Percentiles rank a stretch among this genome's conserved stretches.
phyloP scores from a whole-genome alignment of 2,113 vertebrate species.

The Cercocebus atys region DNA sequence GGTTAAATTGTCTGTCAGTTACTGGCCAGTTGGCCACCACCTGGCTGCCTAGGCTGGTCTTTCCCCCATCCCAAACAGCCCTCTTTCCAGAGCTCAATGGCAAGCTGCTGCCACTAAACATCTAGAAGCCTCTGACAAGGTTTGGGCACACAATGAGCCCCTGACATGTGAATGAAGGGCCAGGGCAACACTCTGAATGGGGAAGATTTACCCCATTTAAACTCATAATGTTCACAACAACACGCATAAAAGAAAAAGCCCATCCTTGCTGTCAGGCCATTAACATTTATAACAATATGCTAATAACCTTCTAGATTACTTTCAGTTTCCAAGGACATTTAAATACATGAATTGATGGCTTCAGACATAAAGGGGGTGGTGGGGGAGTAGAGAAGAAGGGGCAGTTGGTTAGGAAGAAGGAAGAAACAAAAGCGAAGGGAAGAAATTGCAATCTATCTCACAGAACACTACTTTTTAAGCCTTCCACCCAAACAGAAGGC shows the following conservation, averaged over 20 bases:
- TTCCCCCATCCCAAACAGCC: slow-evolving; percentile 29
- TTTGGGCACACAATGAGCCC: slow-evolving; percentile 52
- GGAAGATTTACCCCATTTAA: slow-evolving; percentile 67
- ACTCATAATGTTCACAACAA: slow-evolving; percentile 60
- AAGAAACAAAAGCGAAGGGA: slow-evolving; percentile 24
- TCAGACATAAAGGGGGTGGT: not conserved
- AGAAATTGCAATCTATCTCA: slow-evolving; percentile 11
- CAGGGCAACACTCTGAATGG: slow-evolving; percentile 21
- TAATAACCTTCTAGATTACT: slow-evolving; percentile 75
- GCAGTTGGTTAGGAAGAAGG: slow-evolving; percentile 13
- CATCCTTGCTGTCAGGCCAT: slow-evolving; percentile 65
- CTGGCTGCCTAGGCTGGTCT: slow-evolving; percentile 44
- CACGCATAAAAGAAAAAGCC: slow-evolving; percentile 72
- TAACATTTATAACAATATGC: slow-evolving; percentile 73
- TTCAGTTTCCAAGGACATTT: slow-evolving; percentile 73
- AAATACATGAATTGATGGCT: slow-evolving; percentile 72
- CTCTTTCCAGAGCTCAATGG: slow-evolving; percentile 33
- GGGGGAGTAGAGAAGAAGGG: not conserved
- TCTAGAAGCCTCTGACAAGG: slow-evolving; percentile 48
- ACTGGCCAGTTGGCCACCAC: slow-evolving; percentile 69
- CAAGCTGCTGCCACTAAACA: slow-evolving; percentile 52
- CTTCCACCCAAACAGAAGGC: not conserved
- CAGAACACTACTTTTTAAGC: slow-evolving; percentile 28
- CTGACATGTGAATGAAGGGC: slow-evolving; percentile 67
- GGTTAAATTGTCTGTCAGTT: slow-evolving; percentile 59